These are phyloP conservation scores for Holothuria scabra DNA, from an alignment of 53 echinoderm and acorn worm genomes.

Conservation along the genomic window DNA sequence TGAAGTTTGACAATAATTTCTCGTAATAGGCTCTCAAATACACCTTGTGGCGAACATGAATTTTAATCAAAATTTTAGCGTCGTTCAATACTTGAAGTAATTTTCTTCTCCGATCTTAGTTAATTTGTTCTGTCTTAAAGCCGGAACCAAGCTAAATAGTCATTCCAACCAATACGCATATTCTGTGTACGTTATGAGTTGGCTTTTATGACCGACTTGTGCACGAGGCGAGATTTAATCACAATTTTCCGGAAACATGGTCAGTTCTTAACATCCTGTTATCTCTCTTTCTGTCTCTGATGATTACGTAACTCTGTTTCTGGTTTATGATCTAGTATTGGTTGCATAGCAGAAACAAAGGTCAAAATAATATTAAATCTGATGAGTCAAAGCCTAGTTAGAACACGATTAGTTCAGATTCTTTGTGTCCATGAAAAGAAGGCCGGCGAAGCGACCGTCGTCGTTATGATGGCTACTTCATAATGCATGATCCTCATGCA, in stretches of 20 bases:
- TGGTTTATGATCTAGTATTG: constrained; percentile 29
- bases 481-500: too few species aligned
- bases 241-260: constrained; percentile 36
- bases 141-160: constrained; percentile 25
- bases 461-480: too few species aligned
- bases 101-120: constrained; percentile 21
- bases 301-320: constrained; percentile 33
- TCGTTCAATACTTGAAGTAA: constrained; percentile 35
- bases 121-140: constrained; percentile 19
- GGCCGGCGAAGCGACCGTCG: too few species aligned
- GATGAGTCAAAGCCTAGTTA: too few species aligned
- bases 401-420: too few species aligned
- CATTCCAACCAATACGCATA: constrained; percentile 20
- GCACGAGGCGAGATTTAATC: constrained; percentile 38
- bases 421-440: too few species aligned
- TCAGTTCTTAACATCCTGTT: constrained; percentile 36
- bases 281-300: neutral
- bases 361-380: constrained; percentile 21
- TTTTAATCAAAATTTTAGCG: constrained; percentile 35
- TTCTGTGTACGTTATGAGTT: constrained; percentile 18
- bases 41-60: constrained; percentile 31
- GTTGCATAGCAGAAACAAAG: neutral
- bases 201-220: constrained; percentile 18
- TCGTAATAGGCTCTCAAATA: constrained; percentile 34
- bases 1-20: constrained; percentile 43